Conservation (phyloP, 2,113 vertebrate genomes). For the Siphamia tubifer region DNA sequence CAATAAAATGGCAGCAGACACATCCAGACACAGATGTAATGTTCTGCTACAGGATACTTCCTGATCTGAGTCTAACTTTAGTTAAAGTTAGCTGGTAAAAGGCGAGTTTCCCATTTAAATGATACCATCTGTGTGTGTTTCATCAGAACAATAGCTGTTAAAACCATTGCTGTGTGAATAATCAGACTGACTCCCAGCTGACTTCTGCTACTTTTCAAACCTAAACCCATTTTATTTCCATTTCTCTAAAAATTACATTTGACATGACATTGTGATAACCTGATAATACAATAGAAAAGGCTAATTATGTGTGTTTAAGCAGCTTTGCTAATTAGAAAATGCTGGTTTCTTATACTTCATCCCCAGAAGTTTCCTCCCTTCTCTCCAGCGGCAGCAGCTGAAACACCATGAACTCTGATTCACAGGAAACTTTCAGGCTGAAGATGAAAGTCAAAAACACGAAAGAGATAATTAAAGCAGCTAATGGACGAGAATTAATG, state of each 20-base stretch:
- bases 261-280: slow-evolving; percentile 69
- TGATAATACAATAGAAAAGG: slow-evolving; percentile 54
- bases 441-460: neutral
- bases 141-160: slow-evolving; percentile 28
- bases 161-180: slow-evolving; percentile 27
- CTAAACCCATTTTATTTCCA: slow-evolving; percentile 39
- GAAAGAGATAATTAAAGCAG: no score
- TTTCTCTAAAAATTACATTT: slow-evolving; percentile 65
- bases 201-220: slow-evolving; percentile 52
- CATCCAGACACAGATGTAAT: no score
- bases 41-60: neutral
- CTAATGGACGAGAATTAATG: no score
- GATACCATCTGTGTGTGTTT: slow-evolving; percentile 28
- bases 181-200: slow-evolving; percentile 61
- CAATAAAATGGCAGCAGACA: no score
- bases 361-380: slow-evolving; percentile 46
- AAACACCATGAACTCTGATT: slow-evolving; percentile 60
- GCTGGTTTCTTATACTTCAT: slow-evolving; percentile 58
- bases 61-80: neutral
- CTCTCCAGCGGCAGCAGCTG: slow-evolving; percentile 39
- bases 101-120: slow-evolving; percentile 3
- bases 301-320: slow-evolving; percentile 76
- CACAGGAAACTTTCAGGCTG: slow-evolving; percentile 28
- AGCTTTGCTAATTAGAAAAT: slow-evolving; percentile 71
- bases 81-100: slow-evolving; percentile 9